These are phyloP conservation scores for Rousettus leschenaultii DNA, from an alignment of 2,113 vertebrate genomes.

Conservation along the genomic window DNA sequence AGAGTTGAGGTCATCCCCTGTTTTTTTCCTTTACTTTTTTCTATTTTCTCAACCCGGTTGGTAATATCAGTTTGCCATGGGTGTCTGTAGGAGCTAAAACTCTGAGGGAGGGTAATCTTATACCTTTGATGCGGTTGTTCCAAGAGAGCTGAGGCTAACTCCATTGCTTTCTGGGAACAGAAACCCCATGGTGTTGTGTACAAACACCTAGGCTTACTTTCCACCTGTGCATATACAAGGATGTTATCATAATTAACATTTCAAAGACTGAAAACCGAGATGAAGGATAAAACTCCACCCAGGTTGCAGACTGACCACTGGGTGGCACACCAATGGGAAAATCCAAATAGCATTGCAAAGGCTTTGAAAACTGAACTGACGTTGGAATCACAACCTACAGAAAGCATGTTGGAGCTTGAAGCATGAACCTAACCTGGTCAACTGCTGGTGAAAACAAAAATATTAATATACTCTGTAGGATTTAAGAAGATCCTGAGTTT, in stretches of 20 bases:
- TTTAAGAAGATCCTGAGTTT: conserved; percentile 19
- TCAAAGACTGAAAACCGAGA: neutral
- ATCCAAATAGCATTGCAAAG: neutral
- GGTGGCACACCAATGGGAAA: neutral
- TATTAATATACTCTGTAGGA: neutral
- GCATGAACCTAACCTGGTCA: neutral
- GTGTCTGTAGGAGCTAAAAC: neutral
- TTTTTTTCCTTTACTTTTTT: too few relatives aligned
- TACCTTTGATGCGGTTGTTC: neutral
- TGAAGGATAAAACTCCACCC: neutral
- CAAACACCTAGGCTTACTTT: neutral
- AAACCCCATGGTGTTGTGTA: neutral
- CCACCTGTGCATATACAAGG: neutral
- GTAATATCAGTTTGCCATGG: neutral
- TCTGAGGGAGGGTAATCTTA: neutral
- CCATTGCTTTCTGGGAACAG: neutral
- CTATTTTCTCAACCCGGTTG: neutral
- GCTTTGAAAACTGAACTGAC: neutral
- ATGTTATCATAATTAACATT: neutral
- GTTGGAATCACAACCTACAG: neutral
- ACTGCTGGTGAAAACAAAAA: neutral
- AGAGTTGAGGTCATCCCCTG: neutral
- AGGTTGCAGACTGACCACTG: neutral
- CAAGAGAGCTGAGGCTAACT: neutral
- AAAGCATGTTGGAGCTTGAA: neutral